A percentile compares a stretch with the other conserved stretches of the same genome.
Evolutionary conservation across 2,797 vertebrate species (phyloP).

Genomic region (Peromyscus aztecus): DNA sequence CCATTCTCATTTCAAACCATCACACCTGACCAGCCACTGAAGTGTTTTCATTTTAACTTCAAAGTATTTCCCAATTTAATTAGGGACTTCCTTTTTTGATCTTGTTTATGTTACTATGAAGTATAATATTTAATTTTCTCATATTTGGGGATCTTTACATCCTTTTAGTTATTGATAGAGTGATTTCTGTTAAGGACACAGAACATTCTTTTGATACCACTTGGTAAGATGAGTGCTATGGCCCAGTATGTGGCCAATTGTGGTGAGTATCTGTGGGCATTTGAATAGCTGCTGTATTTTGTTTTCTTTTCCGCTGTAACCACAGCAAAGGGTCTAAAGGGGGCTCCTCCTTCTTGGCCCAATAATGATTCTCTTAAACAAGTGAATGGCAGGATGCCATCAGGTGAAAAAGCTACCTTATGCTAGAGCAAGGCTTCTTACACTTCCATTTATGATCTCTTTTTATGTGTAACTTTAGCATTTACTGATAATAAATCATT

Average conservation of each 20-base stretch:
- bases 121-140: constrained; percentile 24
- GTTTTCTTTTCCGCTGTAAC: neutral
- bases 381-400: neutral
- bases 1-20: neutral
- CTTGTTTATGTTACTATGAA: neutral
- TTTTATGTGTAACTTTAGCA: neutral
- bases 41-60: constrained; percentile 23
- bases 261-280: neutral
- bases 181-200: constrained; percentile 42
- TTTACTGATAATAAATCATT: neutral
- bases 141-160: constrained; percentile 25
- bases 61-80: constrained; percentile 57
- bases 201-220: constrained; percentile 26
- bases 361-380: neutral
- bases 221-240: neutral
- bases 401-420: neutral
- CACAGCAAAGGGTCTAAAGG: neutral
- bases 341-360: neutral
- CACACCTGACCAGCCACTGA: neutral
- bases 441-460: neutral
- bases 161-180: neutral
- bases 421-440: neutral
- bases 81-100: constrained; percentile 22
- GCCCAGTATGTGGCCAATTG: neutral
- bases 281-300: neutral